phyloP scores from a whole-genome alignment of 2,888 invertebrate species.

The Eristalis pertinax region DNA sequence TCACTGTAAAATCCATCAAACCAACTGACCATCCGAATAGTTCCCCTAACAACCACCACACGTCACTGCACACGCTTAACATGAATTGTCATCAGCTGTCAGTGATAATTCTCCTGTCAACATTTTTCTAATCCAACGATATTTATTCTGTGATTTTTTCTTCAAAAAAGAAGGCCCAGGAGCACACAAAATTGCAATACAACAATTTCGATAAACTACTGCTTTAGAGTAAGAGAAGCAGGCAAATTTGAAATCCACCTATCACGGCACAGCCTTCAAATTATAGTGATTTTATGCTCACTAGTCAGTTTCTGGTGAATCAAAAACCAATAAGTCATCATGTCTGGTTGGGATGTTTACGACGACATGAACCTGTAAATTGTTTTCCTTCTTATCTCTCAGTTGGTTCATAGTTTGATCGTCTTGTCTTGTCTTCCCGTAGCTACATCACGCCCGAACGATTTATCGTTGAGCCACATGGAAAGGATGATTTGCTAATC shows the following conservation, averaged over 20 bases:
- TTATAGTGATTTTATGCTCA: conserved; percentile 42
- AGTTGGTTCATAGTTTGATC: not conserved
- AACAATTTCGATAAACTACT: not conserved
- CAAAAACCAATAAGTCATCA: conserved; percentile 46
- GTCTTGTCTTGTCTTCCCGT: not conserved
- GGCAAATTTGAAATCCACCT: not conserved
- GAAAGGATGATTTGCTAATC: conserved; percentile 88
- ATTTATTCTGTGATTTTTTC: conserved; percentile 48
- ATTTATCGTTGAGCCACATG: conserved; percentile 92
- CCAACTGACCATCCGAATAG: not conserved
- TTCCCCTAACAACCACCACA: conserved; percentile 4
- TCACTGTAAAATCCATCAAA: conserved; percentile 6
- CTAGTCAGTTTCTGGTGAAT: conserved; percentile 32
- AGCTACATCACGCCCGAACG: conserved; percentile 94
- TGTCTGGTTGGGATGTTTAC: conserved; percentile 82
- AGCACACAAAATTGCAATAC: not conserved
- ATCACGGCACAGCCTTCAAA: conserved; percentile 15
- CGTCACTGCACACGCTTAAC: not conserved
- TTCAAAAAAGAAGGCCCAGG: not conserved
- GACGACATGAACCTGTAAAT: conserved; percentile 89
- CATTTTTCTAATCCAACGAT: conserved; percentile 58
- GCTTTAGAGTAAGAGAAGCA: not conserved
- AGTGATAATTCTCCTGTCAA: conserved; percentile 41
- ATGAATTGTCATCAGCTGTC: conserved; percentile 23
- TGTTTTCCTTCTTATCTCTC: conserved; percentile 17